Percentiles rank a stretch among this genome's conserved stretches.
Conservation (phyloP, 2,797 vertebrate species). For the Pseudochirops corinnae region DNA sequence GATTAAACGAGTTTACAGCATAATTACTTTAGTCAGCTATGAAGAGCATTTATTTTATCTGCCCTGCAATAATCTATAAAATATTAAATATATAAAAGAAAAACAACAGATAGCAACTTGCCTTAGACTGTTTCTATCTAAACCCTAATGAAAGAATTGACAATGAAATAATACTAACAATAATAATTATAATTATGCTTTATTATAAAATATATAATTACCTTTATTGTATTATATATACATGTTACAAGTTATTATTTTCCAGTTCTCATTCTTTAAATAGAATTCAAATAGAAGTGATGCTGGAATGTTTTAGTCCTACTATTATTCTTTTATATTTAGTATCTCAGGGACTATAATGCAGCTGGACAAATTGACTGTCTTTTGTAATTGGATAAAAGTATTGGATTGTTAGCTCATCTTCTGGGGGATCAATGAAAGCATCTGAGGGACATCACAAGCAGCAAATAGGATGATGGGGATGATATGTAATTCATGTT, state of each 20-base stretch:
- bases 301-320: background rate
- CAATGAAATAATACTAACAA: background rate
- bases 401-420: slow-evolving; percentile 1
- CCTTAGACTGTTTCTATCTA: background rate
- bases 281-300: background rate
- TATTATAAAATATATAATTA: background rate
- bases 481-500: background rate
- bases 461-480: background rate
- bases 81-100: background rate
- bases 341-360: background rate
- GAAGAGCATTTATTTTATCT: background rate
- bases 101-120: background rate
- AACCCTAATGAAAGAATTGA: background rate
- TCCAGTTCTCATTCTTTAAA: background rate
- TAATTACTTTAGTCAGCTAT: background rate
- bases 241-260: background rate
- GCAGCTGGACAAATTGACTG: background rate
- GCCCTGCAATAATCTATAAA: background rate
- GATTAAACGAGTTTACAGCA: background rate
- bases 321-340: slow-evolving; percentile 4
- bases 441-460: background rate
- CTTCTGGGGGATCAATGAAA: background rate
- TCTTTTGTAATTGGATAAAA: slow-evolving; percentile 1
- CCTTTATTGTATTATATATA: background rate
- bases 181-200: background rate